phyloP scores from a whole-genome alignment of 2,113 vertebrate genomes.

The Xiphophorus hellerii region DNA sequence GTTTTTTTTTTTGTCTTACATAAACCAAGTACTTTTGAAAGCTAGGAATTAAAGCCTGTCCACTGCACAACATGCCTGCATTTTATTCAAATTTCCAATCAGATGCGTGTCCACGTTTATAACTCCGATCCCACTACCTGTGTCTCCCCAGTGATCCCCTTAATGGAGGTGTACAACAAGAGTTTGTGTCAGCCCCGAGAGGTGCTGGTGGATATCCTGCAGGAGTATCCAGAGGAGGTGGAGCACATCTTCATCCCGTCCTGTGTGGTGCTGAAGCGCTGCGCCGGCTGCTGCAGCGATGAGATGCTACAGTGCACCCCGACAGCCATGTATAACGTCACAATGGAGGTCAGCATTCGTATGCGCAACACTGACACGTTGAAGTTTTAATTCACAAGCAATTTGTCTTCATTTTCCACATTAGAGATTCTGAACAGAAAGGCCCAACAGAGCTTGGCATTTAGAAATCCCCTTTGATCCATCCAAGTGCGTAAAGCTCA shows the following conservation, averaged over 20 bases:
- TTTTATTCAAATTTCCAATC: conserved; percentile 18
- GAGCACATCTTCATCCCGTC: conserved; percentile 97
- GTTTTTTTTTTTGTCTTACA: conserved; percentile 19
- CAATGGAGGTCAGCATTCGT: conserved; percentile 88
- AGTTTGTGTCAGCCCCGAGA: conserved; percentile 93
- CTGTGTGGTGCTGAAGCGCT: conserved; percentile 93
- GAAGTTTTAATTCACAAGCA: neutral
- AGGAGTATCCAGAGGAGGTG: conserved; percentile 96
- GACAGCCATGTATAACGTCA: conserved; percentile 87
- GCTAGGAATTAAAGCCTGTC: conserved; percentile 5
- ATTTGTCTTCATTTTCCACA: neutral
- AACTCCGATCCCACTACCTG: conserved; percentile 3
- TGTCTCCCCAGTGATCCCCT: conserved; percentile 85
- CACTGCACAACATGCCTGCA: conserved; percentile 1
- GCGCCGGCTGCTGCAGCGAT: conserved; percentile 94
- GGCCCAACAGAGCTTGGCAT: neutral
- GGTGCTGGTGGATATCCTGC: conserved; percentile 94
- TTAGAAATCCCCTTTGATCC: conserved; percentile 1
- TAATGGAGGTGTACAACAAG: conserved; percentile 92
- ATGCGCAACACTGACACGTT: neutral
- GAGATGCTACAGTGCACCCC: conserved; percentile 93
- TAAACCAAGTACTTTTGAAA: conserved; percentile 10
- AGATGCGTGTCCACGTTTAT: conserved; percentile 35
- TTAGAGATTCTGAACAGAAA: neutral
- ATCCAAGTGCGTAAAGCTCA: conserved; percentile 13